A percentile compares a stretch with the other conserved stretches of the same genome.
Evolutionary conservation across 1,140 invertebrate species (phyloP).

Genomic region (Ceratina australensis): DNA sequence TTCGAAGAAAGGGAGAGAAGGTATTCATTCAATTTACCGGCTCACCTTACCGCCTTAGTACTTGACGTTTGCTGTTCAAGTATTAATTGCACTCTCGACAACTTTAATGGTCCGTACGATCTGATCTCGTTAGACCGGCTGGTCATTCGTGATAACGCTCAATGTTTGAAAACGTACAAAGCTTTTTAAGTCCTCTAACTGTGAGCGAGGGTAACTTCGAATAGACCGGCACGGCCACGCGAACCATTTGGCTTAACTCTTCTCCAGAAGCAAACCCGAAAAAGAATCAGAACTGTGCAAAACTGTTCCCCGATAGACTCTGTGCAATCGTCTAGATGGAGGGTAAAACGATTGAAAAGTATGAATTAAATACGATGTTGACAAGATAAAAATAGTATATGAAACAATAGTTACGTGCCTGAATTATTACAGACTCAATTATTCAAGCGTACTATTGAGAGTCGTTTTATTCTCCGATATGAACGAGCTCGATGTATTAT

Average conservation of each 20-base stretch:
- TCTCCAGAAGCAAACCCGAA: not conserved
- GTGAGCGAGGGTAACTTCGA: slow-evolving; percentile 8
- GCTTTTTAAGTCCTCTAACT: slow-evolving; percentile 31
- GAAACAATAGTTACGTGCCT: too few relatives aligned
- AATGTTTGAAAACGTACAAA: slow-evolving; percentile 30
- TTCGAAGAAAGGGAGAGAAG: not conserved
- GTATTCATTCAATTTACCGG: not conserved
- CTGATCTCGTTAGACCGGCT: slow-evolving; percentile 22
- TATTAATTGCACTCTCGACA: slow-evolving; percentile 23
- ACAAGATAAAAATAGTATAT: too few relatives aligned
- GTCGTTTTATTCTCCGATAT: too few relatives aligned
- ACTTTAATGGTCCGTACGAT: slow-evolving; percentile 23
- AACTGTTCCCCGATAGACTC: not conserved
- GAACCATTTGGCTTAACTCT: slow-evolving; percentile 30
- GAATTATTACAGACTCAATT: too few relatives aligned
- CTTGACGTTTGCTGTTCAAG: not conserved
- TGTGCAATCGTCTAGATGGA: not conserved
- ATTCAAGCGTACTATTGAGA: too few relatives aligned
- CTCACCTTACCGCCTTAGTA: not conserved
- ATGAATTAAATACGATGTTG: too few relatives aligned
- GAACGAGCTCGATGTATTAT: too few relatives aligned
- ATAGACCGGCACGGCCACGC: slow-evolving; percentile 5
- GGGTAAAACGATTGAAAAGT: not conserved
- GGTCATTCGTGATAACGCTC: slow-evolving; percentile 36
- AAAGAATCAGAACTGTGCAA: not conserved